Conservation (phyloP, 2,797 vertebrate species). For the Corythornis leucogaster region DNA sequence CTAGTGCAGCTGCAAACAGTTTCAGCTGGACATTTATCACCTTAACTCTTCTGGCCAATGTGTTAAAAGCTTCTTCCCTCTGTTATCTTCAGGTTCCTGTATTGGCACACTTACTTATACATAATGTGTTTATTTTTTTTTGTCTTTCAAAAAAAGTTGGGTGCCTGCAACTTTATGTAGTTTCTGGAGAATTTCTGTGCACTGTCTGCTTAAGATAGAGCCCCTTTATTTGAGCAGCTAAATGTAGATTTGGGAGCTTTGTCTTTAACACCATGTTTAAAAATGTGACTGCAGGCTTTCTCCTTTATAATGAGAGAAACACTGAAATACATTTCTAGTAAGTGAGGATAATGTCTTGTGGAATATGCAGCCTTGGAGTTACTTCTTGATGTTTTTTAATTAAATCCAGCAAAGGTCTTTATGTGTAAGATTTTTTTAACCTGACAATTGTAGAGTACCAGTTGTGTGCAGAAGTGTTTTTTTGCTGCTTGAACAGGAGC, state of each 20-base stretch:
- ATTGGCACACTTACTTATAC: not conserved
- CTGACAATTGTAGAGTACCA: not conserved
- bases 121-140: not conserved
- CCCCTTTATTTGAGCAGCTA: not conserved
- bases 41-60: not conserved
- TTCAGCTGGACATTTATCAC: not conserved
- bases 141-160: not conserved
- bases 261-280: not conserved
- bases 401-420: constrained; percentile 24
- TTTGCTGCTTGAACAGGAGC: not conserved
- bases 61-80: not conserved
- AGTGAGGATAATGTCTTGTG: not conserved
- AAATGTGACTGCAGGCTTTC: not conserved
- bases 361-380: constrained; percentile 24
- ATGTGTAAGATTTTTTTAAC: not conserved
- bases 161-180: not conserved
- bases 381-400: constrained; percentile 27
- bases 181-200: not conserved
- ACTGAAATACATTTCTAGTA: not conserved
- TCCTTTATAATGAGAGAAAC: not conserved
- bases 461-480: not conserved
- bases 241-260: not conserved
- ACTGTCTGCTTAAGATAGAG: not conserved
- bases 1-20: not conserved
- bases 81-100: not conserved